Conservation (phyloP, 2,888 invertebrate genomes). For the Octonoba sinensis region DNA sequence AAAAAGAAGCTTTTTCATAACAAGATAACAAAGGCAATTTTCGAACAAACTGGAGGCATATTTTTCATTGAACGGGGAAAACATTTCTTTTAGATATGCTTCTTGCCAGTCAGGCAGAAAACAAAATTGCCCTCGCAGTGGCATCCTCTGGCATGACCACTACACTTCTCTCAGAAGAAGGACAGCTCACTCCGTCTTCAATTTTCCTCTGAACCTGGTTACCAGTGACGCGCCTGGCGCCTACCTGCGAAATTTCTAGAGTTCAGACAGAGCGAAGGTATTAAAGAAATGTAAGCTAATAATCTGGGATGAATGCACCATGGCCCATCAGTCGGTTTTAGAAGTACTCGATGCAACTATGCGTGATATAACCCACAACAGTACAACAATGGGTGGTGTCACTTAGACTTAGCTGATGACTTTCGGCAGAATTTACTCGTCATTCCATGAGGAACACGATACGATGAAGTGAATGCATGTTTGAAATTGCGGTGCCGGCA, state of each 20-base stretch:
- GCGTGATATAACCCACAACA: neutral
- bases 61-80: neutral
- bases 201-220: neutral
- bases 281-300: neutral
- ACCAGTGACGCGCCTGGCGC: neutral
- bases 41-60: no score
- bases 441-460: neutral
- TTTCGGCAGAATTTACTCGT: conserved; percentile 13
- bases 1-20: no score
- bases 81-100: neutral
- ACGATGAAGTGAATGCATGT: conserved; percentile 4
- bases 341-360: neutral
- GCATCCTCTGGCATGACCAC: conserved; percentile 67
- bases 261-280: neutral
- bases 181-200: conserved; percentile 8
- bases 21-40: no score
- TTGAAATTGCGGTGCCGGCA: no score
- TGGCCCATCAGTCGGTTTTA: neutral
- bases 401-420: conserved; percentile 2
- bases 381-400: neutral
- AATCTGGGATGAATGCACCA: conserved; percentile 18
- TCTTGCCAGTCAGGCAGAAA: neutral
- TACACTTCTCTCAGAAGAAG: neutral
- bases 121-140: conserved; percentile 54
- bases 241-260: neutral